Conservation (phyloP, 1,140 invertebrate genomes). For the Procambarus virginalis region DNA sequence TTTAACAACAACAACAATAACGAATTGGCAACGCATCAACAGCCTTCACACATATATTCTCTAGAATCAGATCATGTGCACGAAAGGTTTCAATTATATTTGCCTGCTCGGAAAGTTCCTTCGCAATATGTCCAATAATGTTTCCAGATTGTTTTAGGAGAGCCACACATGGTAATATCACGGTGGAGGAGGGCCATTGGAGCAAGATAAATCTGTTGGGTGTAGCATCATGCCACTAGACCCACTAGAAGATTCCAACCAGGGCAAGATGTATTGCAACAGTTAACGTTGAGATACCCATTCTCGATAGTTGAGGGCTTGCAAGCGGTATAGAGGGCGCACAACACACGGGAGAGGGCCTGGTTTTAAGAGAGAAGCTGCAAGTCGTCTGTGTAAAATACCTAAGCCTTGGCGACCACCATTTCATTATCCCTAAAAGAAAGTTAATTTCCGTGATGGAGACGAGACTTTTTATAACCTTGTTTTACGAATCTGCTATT, state of each 20-base stretch:
- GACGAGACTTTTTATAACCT: background rate
- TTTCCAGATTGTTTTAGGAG: too few species aligned
- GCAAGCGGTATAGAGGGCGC: background rate
- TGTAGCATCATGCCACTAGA: background rate
- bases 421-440: conserved; percentile 6
- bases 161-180: background rate
- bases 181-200: background rate
- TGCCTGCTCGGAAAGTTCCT: too few species aligned
- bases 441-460: conserved; percentile 2
- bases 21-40: too few species aligned
- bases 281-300: background rate
- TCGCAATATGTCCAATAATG: too few species aligned
- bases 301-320: background rate
- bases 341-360: background rate
- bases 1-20: too few species aligned
- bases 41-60: too few species aligned
- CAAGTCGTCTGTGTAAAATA: background rate
- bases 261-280: background rate
- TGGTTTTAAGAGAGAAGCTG: background rate
- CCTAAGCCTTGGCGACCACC: background rate
- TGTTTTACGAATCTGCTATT: background rate
- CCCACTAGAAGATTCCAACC: background rate
- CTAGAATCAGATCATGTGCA: too few species aligned
- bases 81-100: too few species aligned
- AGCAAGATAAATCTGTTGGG: background rate